phyloP scores from a whole-genome alignment of 1,140 invertebrate species.

The Aethina tumida region DNA sequence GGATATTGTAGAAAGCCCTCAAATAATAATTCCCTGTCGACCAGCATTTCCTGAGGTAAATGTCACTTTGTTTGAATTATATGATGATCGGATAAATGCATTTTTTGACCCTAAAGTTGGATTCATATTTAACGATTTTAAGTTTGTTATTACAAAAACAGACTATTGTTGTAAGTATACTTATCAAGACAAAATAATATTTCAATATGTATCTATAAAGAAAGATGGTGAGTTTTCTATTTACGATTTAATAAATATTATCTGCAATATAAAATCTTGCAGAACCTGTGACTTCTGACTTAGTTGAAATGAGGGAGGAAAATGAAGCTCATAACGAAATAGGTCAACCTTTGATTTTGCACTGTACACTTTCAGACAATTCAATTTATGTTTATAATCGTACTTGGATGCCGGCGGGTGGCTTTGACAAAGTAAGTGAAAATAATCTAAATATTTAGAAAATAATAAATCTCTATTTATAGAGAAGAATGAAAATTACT shows the following conservation, averaged over 20 bases:
- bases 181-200: no score
- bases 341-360: constrained; percentile 15
- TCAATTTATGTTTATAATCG: not conserved
- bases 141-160: no score
- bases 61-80: constrained; percentile 42
- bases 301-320: constrained; percentile 26
- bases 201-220: no score
- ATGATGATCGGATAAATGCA: constrained; percentile 24
- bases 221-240: no score
- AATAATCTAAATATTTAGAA: no score
- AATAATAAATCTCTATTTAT: no score
- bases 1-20: not conserved
- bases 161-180: no score
- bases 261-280: no score
- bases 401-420: constrained; percentile 4
- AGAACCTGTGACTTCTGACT: not conserved
- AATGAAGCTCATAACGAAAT: constrained; percentile 21
- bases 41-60: constrained; percentile 54
- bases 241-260: no score
- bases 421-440: constrained; percentile 15
- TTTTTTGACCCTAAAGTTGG: no score
- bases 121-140: no score
- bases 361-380: constrained; percentile 1
- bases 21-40: constrained; percentile 47
- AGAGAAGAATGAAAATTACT: no score